Conservation (phyloP, 2,888 invertebrate genomes). For the Hymenopus coronatus region DNA sequence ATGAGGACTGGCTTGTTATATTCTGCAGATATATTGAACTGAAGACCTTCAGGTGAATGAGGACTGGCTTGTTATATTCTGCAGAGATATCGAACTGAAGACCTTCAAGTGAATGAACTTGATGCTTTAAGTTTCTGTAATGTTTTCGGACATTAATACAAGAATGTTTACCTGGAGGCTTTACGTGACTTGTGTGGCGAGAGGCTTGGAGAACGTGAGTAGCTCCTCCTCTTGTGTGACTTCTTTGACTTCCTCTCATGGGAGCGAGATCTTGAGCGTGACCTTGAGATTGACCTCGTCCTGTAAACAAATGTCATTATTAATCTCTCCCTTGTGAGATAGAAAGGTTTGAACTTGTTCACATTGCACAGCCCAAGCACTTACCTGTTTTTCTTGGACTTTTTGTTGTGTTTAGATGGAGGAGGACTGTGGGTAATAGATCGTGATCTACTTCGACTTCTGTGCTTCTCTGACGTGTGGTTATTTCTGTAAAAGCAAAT, state of each 20-base stretch:
- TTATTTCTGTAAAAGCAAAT: constrained; percentile 38
- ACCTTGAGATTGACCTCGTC: constrained; percentile 36
- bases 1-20: background rate
- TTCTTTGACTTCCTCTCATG: constrained; percentile 34
- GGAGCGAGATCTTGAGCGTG: constrained; percentile 39
- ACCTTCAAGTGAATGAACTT: too few relatives aligned
- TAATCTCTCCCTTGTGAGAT: background rate
- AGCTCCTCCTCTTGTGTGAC: constrained; percentile 37
- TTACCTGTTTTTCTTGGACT: constrained; percentile 42
- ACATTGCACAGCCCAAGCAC: background rate
- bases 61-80: background rate
- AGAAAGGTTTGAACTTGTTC: background rate
- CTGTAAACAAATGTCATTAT: constrained; percentile 9
- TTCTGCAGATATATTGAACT: background rate
- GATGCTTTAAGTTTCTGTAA: background rate
- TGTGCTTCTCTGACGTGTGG: constrained; percentile 41
- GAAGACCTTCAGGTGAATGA: too few relatives aligned
- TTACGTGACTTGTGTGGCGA: constrained; percentile 30
- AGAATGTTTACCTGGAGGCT: constrained; percentile 16
- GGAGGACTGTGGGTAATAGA: constrained; percentile 46
- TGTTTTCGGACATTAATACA: too few relatives aligned
- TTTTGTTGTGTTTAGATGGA: constrained; percentile 41
- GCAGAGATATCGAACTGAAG: too few relatives aligned
- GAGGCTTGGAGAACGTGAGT: constrained; percentile 36
- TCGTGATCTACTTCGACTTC: constrained; percentile 47